Evolutionary conservation across 2,888 invertebrate species (phyloP), one percentile per base, ranked within the genome.

Genomic region (Sepiola atlantica): DNA sequence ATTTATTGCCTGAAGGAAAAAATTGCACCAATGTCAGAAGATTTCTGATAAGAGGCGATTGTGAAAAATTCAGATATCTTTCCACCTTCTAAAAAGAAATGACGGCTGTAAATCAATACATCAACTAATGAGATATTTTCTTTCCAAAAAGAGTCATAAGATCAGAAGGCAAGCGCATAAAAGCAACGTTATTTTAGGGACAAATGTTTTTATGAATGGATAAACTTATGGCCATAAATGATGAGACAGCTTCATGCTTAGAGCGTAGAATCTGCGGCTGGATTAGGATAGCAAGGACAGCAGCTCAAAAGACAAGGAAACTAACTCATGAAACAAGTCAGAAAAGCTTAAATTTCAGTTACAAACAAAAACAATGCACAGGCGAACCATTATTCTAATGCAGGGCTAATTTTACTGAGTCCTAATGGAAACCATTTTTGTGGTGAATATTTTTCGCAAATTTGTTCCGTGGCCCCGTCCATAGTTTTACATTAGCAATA

Each of bases 11-110:
- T 77, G 28, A n/a, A 61, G 24, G 61, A 77, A 77, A 28, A 77
- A n/a, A 77, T 77, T 77, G 28, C 77, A 77, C 77, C 77, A 77
- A 77, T 28, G 77, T 77, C 77, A 77, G 77, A 77, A n/a, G 77
- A 77, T n/a, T 77, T 77, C 77, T n/a, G 77, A 77, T 77, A 77
- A 77, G 6, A 28, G 28, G 77, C n/a, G n/a, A 77, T 12, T 77
- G 16, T 77, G 28, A 8, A 77, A 77, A 77, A 77, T 61, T 61
- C 28, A 61, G 28, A 61, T 61, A 6, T 61, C 28, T 61, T 28
- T n/a, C n/a, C n/a, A n/a, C 28, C 12, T 61, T 61, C 28, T 61
- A n/a, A n/a, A n/a, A 77, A 77, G 18, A n/a, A 77, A 18, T 28
- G 12, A n/a, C 28, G 10, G 28, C n/a, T 10, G 77, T 77, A 77